Evolutionary conservation across 1,140 invertebrate genomes (phyloP), one percentile per base, ranked within the genome.

Genomic region (Physella acuta): DNA sequence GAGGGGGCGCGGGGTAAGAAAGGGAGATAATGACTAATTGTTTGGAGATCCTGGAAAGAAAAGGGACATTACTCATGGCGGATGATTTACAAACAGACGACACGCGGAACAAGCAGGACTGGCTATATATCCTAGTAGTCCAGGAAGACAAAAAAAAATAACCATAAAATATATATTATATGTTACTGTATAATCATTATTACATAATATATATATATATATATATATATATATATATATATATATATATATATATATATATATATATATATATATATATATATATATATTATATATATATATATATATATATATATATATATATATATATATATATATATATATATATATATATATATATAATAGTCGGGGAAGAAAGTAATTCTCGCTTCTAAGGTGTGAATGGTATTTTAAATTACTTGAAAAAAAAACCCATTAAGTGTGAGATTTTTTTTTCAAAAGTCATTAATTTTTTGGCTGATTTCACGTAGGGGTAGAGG

Each of bases 191-290:
- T 8, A 44, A 44, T 11, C 39, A 44, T 8, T 44, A 44, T 44
- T 44, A 44, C 39, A 44, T 44, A 20, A 44, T 11, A 44, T 20
- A 11, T 44, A 44, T 44, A 44, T 8, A 11, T 44, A 44, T 44
- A 44, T 20, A 11, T 11, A 44, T 20, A 11, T 44, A 44, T 44
- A 44, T 8, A 20, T 20, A 8, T 44, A 44, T 44, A 44, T 44
- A 44, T 44, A 44, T 44, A 44, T 44, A 44, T 44, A 44, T 44
- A 44, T 44, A 44, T 44, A 44, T 44, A 44, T 44, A 44, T 44
- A 44, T 44, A 44, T 44, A 44, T 44, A 11, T 11, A 20, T 11
- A 44, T 20, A 44, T 44, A 20, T 44, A 44, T 44, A 44, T 8
- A 44, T 20, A 11, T 20, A 8, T 11, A 20, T 44, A 44, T 44